A percentile compares a stretch with the other conserved stretches of the same genome.
Evolutionary conservation across 2,113 vertebrate species (phyloP).

Genomic region (Myotis brandtii): DNA sequence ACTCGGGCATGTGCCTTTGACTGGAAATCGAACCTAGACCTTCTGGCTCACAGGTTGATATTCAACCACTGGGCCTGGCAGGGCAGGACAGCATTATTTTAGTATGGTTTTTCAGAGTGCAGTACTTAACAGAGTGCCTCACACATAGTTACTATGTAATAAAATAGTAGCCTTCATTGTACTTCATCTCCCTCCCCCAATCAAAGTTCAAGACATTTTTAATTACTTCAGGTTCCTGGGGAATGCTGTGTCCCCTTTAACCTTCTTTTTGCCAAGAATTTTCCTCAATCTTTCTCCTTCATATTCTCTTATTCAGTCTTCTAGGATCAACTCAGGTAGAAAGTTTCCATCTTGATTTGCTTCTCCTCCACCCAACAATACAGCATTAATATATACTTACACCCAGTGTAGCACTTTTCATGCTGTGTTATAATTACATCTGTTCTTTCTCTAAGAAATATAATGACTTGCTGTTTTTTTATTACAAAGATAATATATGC

Average conservation of each 20-base stretch:
- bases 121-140: neutral
- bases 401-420: neutral
- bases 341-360: neutral
- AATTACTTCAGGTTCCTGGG: neutral
- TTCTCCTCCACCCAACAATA: neutral
- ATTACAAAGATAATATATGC: neutral
- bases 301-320: neutral
- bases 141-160: neutral
- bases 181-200: neutral
- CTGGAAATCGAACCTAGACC: no score
- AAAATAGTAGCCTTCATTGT: neutral
- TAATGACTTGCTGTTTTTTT: neutral
- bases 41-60: no score
- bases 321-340: neutral
- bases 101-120: neutral
- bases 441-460: neutral
- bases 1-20: no score
- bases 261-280: neutral
- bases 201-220: neutral
- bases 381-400: neutral
- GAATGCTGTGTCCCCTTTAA: neutral
- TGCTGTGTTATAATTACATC: neutral
- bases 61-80: neutral
- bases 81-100: neutral
- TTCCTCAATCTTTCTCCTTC: neutral